Conservation (phyloP, 2,888 invertebrate species). For the Papilio demoleus region DNA sequence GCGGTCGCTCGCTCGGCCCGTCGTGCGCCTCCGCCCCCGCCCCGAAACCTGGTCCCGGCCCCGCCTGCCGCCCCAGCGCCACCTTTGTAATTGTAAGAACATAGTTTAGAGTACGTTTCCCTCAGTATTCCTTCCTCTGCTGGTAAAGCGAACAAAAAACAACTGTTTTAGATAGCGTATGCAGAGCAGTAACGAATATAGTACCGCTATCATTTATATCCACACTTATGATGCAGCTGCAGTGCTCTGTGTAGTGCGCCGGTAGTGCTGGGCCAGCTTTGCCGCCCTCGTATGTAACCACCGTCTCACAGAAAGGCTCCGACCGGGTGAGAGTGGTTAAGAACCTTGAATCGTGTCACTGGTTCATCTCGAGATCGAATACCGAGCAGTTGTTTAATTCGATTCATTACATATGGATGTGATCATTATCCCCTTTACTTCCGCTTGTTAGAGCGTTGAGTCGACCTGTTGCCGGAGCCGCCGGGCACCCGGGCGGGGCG, state of each 20-base stretch:
- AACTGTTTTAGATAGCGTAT: background rate
- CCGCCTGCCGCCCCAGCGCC: constrained; percentile 36
- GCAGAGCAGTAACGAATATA: background rate
- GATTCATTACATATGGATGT: no score
- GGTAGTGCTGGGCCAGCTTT: no score
- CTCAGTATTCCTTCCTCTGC: background rate
- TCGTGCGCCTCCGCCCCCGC: constrained; percentile 82
- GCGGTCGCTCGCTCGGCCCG: constrained; percentile 87
- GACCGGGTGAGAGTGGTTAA: no score
- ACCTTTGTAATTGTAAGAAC: background rate
- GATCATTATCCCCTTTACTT: no score
- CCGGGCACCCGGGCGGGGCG: constrained; percentile 8
- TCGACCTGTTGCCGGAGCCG: background rate
- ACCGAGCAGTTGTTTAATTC: no score
- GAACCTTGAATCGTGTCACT: no score
- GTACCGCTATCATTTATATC: no score
- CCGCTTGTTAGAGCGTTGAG: background rate
- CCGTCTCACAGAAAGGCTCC: no score
- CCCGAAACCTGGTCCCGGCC: constrained; percentile 59
- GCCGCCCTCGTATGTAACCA: no score
- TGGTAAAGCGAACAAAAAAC: background rate
- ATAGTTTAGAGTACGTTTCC: background rate
- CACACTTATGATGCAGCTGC: no score
- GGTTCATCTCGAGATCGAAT: no score
- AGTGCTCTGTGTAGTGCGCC: no score